These are phyloP conservation scores for Polymixis lichenea DNA, from an alignment of 2,888 invertebrate genomes.

Conservation along the genomic window DNA sequence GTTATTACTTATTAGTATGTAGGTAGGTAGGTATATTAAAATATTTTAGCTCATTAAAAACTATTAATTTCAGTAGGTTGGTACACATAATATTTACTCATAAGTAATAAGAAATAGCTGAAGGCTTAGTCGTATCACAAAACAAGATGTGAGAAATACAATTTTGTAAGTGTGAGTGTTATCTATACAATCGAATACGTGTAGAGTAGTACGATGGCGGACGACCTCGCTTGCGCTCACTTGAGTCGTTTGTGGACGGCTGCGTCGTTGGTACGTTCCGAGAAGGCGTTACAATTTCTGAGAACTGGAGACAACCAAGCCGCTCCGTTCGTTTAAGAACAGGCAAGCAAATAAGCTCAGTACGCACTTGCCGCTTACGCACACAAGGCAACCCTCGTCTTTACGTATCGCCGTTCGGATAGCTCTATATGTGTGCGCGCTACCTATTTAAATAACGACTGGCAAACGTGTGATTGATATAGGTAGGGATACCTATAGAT, in stretches of 20 bases:
- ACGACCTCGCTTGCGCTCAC: constrained; percentile 88
- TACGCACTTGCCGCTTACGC: constrained; percentile 81
- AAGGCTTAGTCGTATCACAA: constrained; percentile 61
- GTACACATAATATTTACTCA: constrained; percentile 13
- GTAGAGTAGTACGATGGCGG: constrained; percentile 80
- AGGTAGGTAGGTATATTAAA: background rate
- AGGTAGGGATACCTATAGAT: constrained; percentile 16
- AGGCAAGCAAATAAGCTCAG: constrained; percentile 84
- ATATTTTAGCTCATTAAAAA: constrained; percentile 6
- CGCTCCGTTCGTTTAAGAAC: constrained; percentile 83
- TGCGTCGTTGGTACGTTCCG: constrained; percentile 87
- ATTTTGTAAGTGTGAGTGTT: constrained; percentile 74
- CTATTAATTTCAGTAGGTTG: constrained; percentile 6
- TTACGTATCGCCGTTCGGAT: constrained; percentile 56
- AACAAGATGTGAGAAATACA: constrained; percentile 69
- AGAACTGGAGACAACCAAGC: constrained; percentile 89
- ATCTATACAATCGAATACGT: constrained; percentile 77
- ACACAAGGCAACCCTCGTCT: constrained; percentile 56
- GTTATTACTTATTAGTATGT: background rate
- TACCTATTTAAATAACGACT: constrained; percentile 60
- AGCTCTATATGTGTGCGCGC: constrained; percentile 53
- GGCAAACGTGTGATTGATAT: constrained; percentile 50
- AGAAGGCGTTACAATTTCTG: constrained; percentile 90
- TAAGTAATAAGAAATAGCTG: constrained; percentile 57
- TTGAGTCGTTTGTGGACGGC: constrained; percentile 83